Evolutionary conservation across 1,140 invertebrate genomes (phyloP).

Genomic region (Pinna nobilis): DNA sequence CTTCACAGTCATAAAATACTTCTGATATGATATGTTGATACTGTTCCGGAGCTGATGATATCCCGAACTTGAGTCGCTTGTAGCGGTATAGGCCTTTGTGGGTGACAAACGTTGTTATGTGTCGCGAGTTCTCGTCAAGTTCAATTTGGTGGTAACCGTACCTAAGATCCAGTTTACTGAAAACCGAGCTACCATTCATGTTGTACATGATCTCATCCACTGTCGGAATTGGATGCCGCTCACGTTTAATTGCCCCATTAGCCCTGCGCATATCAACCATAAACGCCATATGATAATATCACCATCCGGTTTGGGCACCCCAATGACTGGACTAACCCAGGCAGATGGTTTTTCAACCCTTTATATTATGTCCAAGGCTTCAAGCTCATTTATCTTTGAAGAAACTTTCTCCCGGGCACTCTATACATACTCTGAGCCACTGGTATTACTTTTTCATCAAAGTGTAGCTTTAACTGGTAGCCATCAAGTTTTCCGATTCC

Average conservation of each 20-base stretch:
- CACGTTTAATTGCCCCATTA: conserved; percentile 57
- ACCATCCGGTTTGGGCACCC: conserved; percentile 52
- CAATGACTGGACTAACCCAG: conserved; percentile 62
- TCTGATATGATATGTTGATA: conserved; percentile 50
- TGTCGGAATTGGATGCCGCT: conserved; percentile 63
- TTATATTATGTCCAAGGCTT: conserved; percentile 56
- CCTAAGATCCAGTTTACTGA: conserved; percentile 60
- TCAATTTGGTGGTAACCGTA: conserved; percentile 61
- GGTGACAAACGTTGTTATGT: conserved; percentile 48
- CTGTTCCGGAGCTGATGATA: conserved; percentile 48
- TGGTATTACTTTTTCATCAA: conserved; percentile 38
- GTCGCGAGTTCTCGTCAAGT: conserved; percentile 48
- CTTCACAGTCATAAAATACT: conserved; percentile 42
- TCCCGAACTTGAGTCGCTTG: conserved; percentile 48
- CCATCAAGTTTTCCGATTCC: neutral
- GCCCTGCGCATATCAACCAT: conserved; percentile 60
- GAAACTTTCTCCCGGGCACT: conserved; percentile 47
- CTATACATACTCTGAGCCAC: conserved; percentile 40
- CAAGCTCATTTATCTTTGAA: conserved; percentile 43
- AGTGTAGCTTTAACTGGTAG: neutral
- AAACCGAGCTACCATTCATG: conserved; percentile 53
- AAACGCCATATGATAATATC: conserved; percentile 64
- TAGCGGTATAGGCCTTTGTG: conserved; percentile 48
- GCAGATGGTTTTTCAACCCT: conserved; percentile 45
- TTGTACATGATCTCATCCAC: conserved; percentile 56